Percentiles rank a stretch among this genome's conserved stretches.
These are phyloP conservation scores for Metellina segmentata DNA, from an alignment of 2,888 invertebrate species.

Conservation along the genomic window DNA sequence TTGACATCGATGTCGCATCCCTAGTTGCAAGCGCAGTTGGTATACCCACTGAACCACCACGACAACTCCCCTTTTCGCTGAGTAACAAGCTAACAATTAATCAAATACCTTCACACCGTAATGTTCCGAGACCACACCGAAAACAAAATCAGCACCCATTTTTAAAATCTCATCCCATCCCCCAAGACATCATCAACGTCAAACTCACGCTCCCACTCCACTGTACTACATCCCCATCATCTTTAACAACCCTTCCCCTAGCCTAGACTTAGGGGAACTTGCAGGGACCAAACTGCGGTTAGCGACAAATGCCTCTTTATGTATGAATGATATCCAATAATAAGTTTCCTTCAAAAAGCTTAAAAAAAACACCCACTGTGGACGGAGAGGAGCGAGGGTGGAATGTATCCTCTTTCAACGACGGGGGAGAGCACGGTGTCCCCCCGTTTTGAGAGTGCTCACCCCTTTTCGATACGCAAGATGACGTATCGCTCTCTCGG, in stretches of 20 bases:
- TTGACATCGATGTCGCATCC: too few relatives aligned
- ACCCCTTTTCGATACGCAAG: conserved; percentile 45
- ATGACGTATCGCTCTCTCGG: conserved; percentile 73
- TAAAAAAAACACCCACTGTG: conserved; percentile 3
- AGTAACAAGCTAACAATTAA: too few relatives aligned
- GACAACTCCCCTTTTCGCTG: too few relatives aligned
- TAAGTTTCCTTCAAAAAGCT: conserved; percentile 45
- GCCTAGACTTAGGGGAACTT: background rate
- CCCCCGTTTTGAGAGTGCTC: conserved; percentile 23
- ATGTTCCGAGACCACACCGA: too few relatives aligned
- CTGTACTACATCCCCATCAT: too few relatives aligned
- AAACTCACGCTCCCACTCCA: too few relatives aligned
- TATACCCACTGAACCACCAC: too few relatives aligned
- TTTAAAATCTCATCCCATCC: too few relatives aligned
- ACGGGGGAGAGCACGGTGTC: background rate
- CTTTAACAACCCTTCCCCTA: background rate
- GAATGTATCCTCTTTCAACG: conserved; percentile 41
- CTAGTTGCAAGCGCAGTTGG: too few relatives aligned
- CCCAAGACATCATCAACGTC: too few relatives aligned
- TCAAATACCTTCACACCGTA: too few relatives aligned
- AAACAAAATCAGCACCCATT: too few relatives aligned
- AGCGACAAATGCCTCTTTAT: conserved; percentile 71
- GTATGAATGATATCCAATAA: conserved; percentile 72
- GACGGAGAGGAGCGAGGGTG: background rate
- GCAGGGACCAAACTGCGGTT: conserved; percentile 28